Conservation (phyloP, 2,797 vertebrate species). For the Anguilla megastoma region DNA sequence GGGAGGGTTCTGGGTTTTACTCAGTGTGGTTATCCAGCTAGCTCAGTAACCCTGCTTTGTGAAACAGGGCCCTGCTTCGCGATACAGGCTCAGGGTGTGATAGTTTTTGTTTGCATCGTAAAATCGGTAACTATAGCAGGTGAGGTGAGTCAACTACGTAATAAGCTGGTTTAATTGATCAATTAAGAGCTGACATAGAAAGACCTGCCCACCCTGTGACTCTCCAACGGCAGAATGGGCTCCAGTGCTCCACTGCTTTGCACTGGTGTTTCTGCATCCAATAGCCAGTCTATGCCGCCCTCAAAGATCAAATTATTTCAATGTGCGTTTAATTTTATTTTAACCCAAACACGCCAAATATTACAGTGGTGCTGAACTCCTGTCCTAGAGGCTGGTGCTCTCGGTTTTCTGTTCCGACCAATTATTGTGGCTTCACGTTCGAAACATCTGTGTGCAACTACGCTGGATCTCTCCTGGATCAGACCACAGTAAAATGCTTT, state of each 20-base stretch:
- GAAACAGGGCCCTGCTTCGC: no score
- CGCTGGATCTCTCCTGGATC: neutral
- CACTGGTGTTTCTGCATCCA: neutral
- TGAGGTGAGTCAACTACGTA: neutral
- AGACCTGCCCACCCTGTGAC: no score
- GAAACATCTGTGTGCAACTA: neutral
- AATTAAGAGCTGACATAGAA: no score
- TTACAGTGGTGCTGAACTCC: no score
- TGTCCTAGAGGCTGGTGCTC: no score
- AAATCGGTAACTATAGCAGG: neutral
- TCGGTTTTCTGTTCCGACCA: no score
- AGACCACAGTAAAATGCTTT: neutral
- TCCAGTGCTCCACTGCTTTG: neutral
- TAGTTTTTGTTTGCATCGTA: neutral
- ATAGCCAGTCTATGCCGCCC: neutral
- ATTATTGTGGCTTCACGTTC: neutral
- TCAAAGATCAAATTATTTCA: neutral
- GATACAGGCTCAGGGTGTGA: neutral
- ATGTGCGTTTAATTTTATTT: neutral
- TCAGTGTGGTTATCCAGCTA: neutral
- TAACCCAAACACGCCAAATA: neutral
- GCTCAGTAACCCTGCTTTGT: no score
- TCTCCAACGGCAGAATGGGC: no score
- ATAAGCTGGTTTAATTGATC: no score
- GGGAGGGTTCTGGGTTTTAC: neutral